Evolutionary conservation across 2,797 vertebrate genomes (phyloP).

Genomic region (Peromyscus nudipes): DNA sequence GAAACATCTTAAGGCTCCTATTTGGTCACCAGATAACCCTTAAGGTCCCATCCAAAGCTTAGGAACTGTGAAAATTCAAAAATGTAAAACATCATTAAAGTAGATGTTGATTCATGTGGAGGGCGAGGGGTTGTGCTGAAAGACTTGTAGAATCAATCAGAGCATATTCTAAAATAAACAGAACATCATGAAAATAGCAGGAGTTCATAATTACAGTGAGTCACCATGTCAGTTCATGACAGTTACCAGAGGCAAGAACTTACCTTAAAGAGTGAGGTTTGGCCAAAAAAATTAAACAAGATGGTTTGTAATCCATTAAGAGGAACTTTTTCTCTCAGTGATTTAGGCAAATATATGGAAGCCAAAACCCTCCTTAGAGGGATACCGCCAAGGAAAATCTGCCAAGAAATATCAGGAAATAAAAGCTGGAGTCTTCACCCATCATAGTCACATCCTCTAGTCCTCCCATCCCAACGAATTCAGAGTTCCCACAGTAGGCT

Average conservation of each 20-base stretch:
- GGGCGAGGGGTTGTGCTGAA: slow-evolving; percentile 52
- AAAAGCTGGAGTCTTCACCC: slow-evolving; percentile 6
- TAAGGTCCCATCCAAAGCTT: slow-evolving; percentile 56
- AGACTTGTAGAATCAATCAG: slow-evolving; percentile 70
- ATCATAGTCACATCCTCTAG: background rate
- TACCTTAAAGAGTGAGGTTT: slow-evolving; percentile 92
- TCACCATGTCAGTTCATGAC: slow-evolving; percentile 57
- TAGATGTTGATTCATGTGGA: slow-evolving; percentile 60
- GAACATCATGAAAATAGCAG: slow-evolving; percentile 71
- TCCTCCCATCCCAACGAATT: background rate
- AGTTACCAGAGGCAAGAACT: slow-evolving; percentile 60
- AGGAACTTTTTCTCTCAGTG: slow-evolving; percentile 82
- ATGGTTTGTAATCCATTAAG: slow-evolving; percentile 88
- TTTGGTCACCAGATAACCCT: slow-evolving; percentile 65
- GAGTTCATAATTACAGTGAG: slow-evolving; percentile 75
- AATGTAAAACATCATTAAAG: slow-evolving; percentile 69
- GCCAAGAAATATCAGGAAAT: slow-evolving; percentile 71
- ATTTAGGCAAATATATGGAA: slow-evolving; percentile 91
- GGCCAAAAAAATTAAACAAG: slow-evolving; percentile 94
- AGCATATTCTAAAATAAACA: slow-evolving; percentile 75
- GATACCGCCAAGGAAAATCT: slow-evolving; percentile 89
- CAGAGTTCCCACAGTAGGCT: background rate
- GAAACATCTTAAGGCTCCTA: slow-evolving; percentile 53
- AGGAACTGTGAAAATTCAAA: slow-evolving; percentile 75
- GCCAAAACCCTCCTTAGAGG: slow-evolving; percentile 85